Conservation (phyloP, 92 coral and sea anemone genomes). For the Hydrozoanthus gracilis region DNA sequence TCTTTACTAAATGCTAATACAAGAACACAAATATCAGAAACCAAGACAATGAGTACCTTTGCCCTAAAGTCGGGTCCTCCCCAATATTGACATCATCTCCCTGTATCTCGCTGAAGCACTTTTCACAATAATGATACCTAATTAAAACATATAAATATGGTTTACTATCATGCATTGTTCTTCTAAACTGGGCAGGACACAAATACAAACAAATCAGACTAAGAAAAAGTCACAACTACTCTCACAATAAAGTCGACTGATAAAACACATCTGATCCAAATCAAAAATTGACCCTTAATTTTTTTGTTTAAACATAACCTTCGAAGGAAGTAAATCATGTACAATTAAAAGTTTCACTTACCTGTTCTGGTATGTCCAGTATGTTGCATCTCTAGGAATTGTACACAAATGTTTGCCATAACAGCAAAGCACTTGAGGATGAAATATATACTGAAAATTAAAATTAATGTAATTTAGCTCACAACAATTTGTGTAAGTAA, state of each 20-base stretch:
- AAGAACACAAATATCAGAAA: background rate
- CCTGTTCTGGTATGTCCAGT: slow-evolving; percentile 98
- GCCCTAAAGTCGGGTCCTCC: slow-evolving; percentile 89
- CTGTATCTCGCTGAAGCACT: slow-evolving; percentile 94
- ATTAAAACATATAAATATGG: background rate
- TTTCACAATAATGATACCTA: slow-evolving; percentile 97
- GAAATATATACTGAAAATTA: slow-evolving; percentile 87
- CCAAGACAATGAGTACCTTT: slow-evolving; percentile 66
- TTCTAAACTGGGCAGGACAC: no score
- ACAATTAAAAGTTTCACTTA: slow-evolving; percentile 13
- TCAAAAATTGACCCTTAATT: no score
- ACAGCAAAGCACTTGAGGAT: slow-evolving; percentile 98
- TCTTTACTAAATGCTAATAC: background rate
- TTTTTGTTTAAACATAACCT: no score
- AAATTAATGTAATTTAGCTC: background rate
- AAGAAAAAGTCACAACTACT: no score
- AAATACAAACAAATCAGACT: no score
- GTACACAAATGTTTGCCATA: slow-evolving; percentile 99
- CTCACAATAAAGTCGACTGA: no score
- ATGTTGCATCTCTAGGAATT: slow-evolving; percentile 92
- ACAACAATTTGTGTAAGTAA: background rate
- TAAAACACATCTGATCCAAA: no score
- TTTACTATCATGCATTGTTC: no score
- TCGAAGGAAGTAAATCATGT: no score
- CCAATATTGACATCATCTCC: slow-evolving; percentile 94